A percentile compares a stretch with the other conserved stretches of the same genome.
Conservation (phyloP, 2,797 vertebrate genomes). For the Apodemus agrarius region DNA sequence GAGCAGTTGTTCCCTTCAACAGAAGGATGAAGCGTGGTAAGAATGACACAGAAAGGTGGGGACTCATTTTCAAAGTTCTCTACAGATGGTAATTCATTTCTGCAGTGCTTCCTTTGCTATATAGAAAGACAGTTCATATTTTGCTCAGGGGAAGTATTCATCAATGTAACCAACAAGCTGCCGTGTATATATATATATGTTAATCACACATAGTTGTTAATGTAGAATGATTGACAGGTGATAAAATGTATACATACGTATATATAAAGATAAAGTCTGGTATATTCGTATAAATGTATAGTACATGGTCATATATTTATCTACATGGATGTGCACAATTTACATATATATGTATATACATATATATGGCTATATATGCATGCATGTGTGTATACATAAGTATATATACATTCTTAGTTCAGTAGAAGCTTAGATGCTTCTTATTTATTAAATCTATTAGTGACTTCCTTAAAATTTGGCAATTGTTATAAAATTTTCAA, state of each 20-base stretch:
- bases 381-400: neutral
- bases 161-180: neutral
- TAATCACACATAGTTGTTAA: neutral
- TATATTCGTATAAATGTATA: neutral
- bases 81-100: neutral
- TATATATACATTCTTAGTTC: neutral
- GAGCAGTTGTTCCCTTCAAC: neutral
- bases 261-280: neutral
- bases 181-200: neutral
- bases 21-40: neutral
- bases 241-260: neutral
- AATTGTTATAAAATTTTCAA: neutral
- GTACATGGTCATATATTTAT: neutral
- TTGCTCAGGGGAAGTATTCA: neutral
- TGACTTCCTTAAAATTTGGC: neutral
- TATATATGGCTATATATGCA: neutral
- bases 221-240: neutral
- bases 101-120: neutral
- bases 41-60: neutral
- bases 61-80: slow-evolving; percentile 3
- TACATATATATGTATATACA: neutral
- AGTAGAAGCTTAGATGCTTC: neutral
- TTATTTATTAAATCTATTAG: neutral
- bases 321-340: neutral
- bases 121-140: neutral